Conservation (phyloP, 2,888 invertebrate species). For the Lepidochitona cinerea region DNA sequence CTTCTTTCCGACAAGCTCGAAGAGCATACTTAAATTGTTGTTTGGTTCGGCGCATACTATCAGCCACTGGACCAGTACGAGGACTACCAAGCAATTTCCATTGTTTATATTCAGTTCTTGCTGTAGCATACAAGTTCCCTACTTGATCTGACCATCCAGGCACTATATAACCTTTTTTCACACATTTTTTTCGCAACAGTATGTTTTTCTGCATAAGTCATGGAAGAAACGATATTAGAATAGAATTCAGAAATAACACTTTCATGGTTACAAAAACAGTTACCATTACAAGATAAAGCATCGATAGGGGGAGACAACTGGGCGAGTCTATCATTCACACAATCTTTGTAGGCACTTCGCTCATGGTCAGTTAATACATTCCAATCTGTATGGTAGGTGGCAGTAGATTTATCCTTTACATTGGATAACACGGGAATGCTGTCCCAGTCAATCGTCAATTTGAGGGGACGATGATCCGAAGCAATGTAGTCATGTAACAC, state of each 20-base stretch:
- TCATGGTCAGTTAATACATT: neutral
- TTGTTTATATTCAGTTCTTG: no score
- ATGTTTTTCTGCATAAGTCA: no score
- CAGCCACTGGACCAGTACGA: no score
- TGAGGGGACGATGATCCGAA: neutral
- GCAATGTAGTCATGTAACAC: neutral
- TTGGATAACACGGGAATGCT: neutral
- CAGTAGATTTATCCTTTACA: neutral
- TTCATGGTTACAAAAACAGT: neutral
- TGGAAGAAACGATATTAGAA: no score
- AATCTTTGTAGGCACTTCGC: neutral
- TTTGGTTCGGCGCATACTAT: no score
- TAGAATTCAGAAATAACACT: neutral
- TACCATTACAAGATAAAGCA: neutral
- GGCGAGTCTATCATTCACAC: neutral
- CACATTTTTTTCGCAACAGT: no score
- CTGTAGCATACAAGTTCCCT: no score
- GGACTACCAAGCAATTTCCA: no score
- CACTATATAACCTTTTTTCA: no score
- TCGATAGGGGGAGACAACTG: neutral
- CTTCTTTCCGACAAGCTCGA: no score
- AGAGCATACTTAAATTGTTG: no score
- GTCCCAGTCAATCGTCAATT: neutral
- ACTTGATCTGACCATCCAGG: no score
- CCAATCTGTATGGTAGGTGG: neutral